Percentiles rank a stretch among this genome's conserved stretches.
Evolutionary conservation across 2,113 vertebrate genomes (phyloP).

Genomic region (Bostrychus sinensis): DNA sequence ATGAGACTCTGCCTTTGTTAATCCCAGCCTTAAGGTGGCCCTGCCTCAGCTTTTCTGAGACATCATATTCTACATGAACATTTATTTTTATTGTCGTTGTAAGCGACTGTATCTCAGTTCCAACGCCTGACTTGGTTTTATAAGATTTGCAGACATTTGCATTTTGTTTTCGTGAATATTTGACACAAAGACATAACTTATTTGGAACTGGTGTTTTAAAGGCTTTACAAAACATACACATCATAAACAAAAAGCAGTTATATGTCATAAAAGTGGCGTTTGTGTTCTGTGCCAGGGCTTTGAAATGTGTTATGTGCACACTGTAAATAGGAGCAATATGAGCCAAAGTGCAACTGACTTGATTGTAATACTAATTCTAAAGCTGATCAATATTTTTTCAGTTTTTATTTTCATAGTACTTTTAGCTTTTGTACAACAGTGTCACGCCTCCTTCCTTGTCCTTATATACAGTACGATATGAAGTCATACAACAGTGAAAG

Average conservation of each 20-base stretch:
- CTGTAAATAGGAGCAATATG: conserved; percentile 35
- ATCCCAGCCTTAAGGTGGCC: too few relatives aligned
- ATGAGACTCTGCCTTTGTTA: too few relatives aligned
- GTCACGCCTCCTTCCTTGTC: conserved; percentile 22
- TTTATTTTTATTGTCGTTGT: too few relatives aligned
- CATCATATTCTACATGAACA: too few relatives aligned
- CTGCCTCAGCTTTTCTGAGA: too few relatives aligned
- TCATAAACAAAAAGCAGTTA: conserved; percentile 48
- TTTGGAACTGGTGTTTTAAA: not conserved
- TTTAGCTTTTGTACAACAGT: conserved; percentile 28
- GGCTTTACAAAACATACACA: conserved; percentile 37
- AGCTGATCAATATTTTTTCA: conserved; percentile 2
- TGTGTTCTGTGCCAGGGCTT: conserved; percentile 44
- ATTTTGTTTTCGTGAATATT: too few relatives aligned
- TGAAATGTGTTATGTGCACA: conserved; percentile 67
- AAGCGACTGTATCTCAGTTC: too few relatives aligned
- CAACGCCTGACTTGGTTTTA: too few relatives aligned
- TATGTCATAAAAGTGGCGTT: conserved; percentile 52
- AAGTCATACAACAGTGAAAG: conserved; percentile 17
- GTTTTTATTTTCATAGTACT: conserved; percentile 6
- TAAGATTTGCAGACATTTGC: too few relatives aligned
- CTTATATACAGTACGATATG: conserved; percentile 32
- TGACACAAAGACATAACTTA: not conserved
- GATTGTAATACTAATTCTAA: conserved; percentile 15
- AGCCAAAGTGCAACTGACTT: conserved; percentile 73